Base-by-base conservation (phyloP, 2,888 invertebrate species). In the Tachina fera region DNA sequence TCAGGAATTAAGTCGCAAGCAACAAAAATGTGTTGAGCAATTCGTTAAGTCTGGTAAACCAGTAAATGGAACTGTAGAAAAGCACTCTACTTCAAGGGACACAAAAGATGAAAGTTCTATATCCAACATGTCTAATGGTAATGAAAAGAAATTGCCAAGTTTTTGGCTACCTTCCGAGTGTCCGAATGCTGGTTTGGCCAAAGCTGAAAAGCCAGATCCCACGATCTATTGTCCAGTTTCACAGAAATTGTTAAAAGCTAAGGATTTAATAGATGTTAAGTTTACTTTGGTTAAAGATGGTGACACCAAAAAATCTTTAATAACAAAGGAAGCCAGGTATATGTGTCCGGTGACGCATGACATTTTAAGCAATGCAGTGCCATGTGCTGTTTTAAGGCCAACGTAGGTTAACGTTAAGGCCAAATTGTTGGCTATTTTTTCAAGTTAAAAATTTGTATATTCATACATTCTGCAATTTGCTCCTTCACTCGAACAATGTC, bases 261-360 rank as follows among this genome's bases (percentile, higher is more conserved):
- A 99, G 91, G 98, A 99, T 92, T 94, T 99, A 49, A 96, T 99
- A 88, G 95, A 97, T 88, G 96, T 99, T 0, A 97, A 98, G 90
- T 99, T 99, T 94, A 98, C 97, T 0, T 93, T 96, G 84, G 96
- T 98, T 0, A 97, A 96, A 86, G 98, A 98, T 92, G 96, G 97
- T 0, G 96, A 97, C 91, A 96, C 96, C 88, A 97, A 96, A 89
- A 96, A 96, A 89, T 96, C 98, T 1, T 93, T 98, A 45, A 97
- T 98, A 88, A 95, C 96, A 0, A 98, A 97, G 92, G 96, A 97
- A 91, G 97, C 97, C 87, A 95, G 99, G 88, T 99, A 98, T 91
- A 98, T 98, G 96, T 99, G 99, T 92, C 97, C 99, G 1, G 96
- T 99, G 0, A 99, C 99, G 1, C 97, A 98, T 92, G 99, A 99